Base-by-base conservation (phyloP, 1,140 invertebrate species). In the Agrypnia vestita region DNA sequence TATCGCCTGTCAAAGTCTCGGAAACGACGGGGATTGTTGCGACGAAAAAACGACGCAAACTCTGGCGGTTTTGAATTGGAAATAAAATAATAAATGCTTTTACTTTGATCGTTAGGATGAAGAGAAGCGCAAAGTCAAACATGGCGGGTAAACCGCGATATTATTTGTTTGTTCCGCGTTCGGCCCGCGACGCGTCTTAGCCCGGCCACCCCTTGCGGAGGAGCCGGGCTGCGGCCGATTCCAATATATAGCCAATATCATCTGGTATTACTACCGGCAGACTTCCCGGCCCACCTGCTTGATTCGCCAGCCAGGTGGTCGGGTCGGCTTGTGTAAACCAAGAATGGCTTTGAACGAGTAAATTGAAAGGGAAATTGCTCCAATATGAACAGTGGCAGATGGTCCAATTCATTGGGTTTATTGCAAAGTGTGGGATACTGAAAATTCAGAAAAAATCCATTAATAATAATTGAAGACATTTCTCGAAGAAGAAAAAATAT, bases 171-270 rank as follows among this genome's bases (percentile, higher is more conserved):
- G 76, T 67, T 76, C 77, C 47, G 71, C 56, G 78, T 74, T 78
- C 56, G 51, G 53, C n/a, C 78, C 12, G 49, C 11, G 69, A 67
- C 17, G 53, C 71, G 71, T 74, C 71, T 25, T 43, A 46, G 6
- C 13, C 19, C 15, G 15, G 19, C 61, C 61, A 4, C 25, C 19
- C 19, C 61, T 12, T 10, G 55, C 17, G 6, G 17, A 19, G 53
- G 25, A 44, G 19, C 25, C 19, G 47, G 13, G 21, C 79, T 75
- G 64, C 80, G 78, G 61, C 75, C 81, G 75, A 80, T 82, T 82
- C 77, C 81, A 82, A 82, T 82, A 82, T 82, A 77, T 80, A 80
- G 76, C 78, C 81, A 82, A 80, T 82, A 80, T 82, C 56, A 4
- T 3, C 67, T 51, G 67, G 67, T 71, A 71, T 71, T 71, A 51